A percentile compares a stretch with the other conserved stretches of the same genome.
These are phyloP conservation scores for Abrostola tripartita DNA, from an alignment of 2,888 invertebrate genomes.

Conservation along the genomic window DNA sequence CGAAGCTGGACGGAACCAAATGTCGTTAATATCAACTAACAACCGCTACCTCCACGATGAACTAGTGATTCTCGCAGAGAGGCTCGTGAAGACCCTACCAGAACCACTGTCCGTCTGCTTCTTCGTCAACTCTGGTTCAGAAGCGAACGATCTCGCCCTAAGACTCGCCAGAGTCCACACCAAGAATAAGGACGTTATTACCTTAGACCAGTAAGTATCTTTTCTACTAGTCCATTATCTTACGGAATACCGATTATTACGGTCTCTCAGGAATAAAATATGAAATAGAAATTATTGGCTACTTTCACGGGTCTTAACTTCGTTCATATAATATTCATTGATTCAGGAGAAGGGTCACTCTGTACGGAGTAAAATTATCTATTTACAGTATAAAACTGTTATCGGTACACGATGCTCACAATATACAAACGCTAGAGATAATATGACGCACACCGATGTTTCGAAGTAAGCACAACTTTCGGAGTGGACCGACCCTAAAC, in stretches of 20 bases:
- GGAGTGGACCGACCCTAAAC: conserved; percentile 8
- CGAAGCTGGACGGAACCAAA: conserved; percentile 96
- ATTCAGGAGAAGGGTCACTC: conserved; percentile 28
- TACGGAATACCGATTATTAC: conserved; percentile 23
- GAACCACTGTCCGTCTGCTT: conserved; percentile 96
- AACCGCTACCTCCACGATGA: conserved; percentile 99
- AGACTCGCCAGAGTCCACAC: conserved; percentile 97
- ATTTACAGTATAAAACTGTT: conserved; percentile 3
- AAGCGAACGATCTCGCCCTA: conserved; percentile 99
- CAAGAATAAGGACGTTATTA: conserved; percentile 95
- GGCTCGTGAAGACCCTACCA: conserved; percentile 94
- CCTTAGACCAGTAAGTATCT: conserved; percentile 97
- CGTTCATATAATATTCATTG: conserved; percentile 18
- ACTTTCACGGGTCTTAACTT: conserved; percentile 7
- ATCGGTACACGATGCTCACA: conserved; percentile 3
- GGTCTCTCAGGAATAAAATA: conserved; percentile 10
- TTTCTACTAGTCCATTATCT: conserved; percentile 17
- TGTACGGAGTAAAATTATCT: conserved; percentile 7
- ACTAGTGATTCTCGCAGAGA: conserved; percentile 96
- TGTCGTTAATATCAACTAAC: conserved; percentile 97
- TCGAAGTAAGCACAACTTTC: conserved; percentile 3
- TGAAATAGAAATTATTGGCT: conserved; percentile 22
- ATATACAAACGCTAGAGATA: conserved; percentile 16
- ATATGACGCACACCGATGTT: background rate
- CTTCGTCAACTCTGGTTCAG: conserved; percentile 99